Evolutionary conservation across 2,113 vertebrate species (phyloP).

Genomic region (Poeciliopsis turrubarensis): DNA sequence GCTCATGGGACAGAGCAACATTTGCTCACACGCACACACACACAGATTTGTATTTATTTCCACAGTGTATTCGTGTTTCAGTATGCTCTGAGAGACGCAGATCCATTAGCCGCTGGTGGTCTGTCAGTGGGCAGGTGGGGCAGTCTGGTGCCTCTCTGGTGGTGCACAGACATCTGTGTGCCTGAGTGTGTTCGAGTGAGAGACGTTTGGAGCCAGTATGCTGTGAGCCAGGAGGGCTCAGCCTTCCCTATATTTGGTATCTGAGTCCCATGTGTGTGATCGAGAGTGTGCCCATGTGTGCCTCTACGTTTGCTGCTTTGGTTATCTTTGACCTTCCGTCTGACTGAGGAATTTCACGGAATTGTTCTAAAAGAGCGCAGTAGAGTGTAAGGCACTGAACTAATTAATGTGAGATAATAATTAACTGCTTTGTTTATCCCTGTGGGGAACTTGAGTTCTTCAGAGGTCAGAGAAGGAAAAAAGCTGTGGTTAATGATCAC

Average conservation of each 20-base stretch:
- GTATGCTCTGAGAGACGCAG: slow-evolving; percentile 22
- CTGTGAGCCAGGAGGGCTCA: slow-evolving; percentile 24
- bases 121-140: slow-evolving; percentile 46
- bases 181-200: slow-evolving; percentile 24
- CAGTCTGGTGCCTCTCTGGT: slow-evolving; percentile 38
- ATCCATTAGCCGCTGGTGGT: slow-evolving; percentile 42
- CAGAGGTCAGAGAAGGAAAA: slow-evolving; percentile 20
- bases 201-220: slow-evolving; percentile 42
- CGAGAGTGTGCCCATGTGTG: slow-evolving; percentile 21
- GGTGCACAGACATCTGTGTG: slow-evolving; percentile 28
- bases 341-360: slow-evolving; percentile 66
- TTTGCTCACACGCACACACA: not conserved
- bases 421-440: slow-evolving; percentile 21
- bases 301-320: slow-evolving; percentile 14
- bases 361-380: slow-evolving; percentile 37
- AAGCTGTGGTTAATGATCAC: slow-evolving; percentile 11
- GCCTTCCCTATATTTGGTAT: slow-evolving; percentile 38
- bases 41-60: slow-evolving; percentile 9
- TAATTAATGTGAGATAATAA: slow-evolving; percentile 45
- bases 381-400: slow-evolving; percentile 34
- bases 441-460: slow-evolving; percentile 18
- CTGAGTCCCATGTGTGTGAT: slow-evolving; percentile 25
- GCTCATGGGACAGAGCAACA: slow-evolving; percentile 40
- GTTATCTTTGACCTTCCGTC: slow-evolving; percentile 39
- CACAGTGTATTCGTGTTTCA: not conserved